Evolutionary conservation across 2,797 vertebrate species (phyloP).

Genomic region (Anabas testudineus): DNA sequence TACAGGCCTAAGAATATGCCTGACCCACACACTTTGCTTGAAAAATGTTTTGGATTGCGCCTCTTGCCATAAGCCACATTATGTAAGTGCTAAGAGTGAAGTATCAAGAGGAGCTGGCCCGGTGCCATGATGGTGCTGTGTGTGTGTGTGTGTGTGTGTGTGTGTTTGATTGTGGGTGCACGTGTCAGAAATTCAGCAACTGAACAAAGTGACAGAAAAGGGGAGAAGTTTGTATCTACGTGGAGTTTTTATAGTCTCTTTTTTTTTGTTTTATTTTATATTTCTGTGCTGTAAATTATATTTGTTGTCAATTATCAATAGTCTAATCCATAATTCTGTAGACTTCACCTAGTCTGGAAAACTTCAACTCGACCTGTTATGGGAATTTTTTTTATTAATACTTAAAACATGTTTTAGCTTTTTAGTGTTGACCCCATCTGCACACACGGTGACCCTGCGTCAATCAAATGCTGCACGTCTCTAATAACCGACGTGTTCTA

Average conservation of each 20-base stretch:
- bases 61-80: conserved; percentile 75
- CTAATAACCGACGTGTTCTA: background rate
- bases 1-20: conserved; percentile 68
- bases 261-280: background rate
- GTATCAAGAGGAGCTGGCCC: conserved; percentile 58
- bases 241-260: background rate
- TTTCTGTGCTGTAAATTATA: background rate
- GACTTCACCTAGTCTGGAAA: conserved; percentile 7
- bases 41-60: conserved; percentile 63
- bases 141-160: conserved; percentile 24
- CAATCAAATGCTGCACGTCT: no score
- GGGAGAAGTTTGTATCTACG: background rate
- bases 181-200: conserved; percentile 52
- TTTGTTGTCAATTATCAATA: background rate
- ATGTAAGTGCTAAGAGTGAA: conserved; percentile 73
- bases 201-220: background rate
- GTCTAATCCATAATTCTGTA: background rate
- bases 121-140: conserved; percentile 41
- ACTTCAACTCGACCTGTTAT: background rate
- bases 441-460: background rate
- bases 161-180: conserved; percentile 54
- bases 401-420: background rate
- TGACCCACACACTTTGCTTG: conserved; percentile 70
- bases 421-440: background rate
- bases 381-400: conserved; percentile 1